Base-by-base conservation (phyloP, 1,140 invertebrate genomes). In the Muscidifurax raptorellus region DNA sequence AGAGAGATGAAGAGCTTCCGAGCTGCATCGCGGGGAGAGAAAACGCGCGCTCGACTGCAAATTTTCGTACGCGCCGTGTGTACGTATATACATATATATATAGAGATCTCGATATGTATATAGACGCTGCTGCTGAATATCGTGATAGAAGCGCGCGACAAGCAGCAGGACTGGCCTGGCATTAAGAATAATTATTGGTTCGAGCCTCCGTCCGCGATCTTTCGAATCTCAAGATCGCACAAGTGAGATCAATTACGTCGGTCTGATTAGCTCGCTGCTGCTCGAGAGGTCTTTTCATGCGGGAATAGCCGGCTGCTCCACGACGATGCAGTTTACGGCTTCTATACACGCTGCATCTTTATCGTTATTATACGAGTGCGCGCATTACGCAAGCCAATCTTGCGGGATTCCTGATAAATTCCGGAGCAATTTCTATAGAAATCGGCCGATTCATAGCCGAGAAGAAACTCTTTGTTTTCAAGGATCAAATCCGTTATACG, bases 121-220 rank as follows among this genome's bases (percentile, higher is more conserved):
- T 40, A 40, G 36, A 0, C 36, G 36, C 36, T 40, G 44, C 44
- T 27, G 64, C 18, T 18, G 32, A 15, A 15, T 71, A 71, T 36
- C 18, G 36, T 22, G 71, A 71, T 32, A 32, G 10, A 15, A 22
- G 72, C n/a, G 22, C 40, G 22, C 36, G 36, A 47, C 28, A 75
- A 75, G 32, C 22, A n/a, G n/a, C n/a, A n/a, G n/a, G n/a, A n/a
- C n/a, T n/a, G 89, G 90, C 85, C 89, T 88, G 89, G 88, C 91
- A 92, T 92, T 93, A 92, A 93, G 90, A 92, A 92, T 93, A 93
- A 93, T 93, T 92, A 93, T 93, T 92, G 92, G 91, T 93, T 93
- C 91, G 91, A 92, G 89, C 90, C 91, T 88, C 85, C 89, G 88
- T 91, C 88, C 90, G 88, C 89, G 91, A 92, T 93, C 91, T 91